Evolutionary conservation across 2,797 vertebrate genomes (phyloP).

Genomic region (Hoplostethus atlanticus): DNA sequence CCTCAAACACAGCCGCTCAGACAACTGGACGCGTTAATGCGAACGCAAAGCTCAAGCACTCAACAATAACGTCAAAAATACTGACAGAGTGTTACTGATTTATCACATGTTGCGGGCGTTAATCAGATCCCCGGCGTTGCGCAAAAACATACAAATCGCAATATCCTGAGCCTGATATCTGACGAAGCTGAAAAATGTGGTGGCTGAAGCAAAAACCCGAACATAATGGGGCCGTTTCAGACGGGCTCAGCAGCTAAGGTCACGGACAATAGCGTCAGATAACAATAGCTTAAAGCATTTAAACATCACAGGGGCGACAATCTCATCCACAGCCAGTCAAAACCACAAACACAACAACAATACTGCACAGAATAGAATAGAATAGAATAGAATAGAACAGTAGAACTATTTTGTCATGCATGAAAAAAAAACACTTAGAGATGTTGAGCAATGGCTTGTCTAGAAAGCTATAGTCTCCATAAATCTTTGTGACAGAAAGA

Average conservation of each 20-base stretch:
- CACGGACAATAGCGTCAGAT: neutral
- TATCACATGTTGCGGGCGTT: neutral
- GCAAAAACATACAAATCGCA: conserved; percentile 15
- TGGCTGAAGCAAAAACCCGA: neutral
- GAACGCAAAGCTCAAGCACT: neutral
- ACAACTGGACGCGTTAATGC: neutral
- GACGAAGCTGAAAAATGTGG: conserved; percentile 20
- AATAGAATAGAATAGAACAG: neutral
- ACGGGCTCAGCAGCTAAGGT: neutral
- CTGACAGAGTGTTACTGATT: no score
- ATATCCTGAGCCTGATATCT: conserved; percentile 2
- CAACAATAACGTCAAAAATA: no score
- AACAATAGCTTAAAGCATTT: conserved; percentile 12
- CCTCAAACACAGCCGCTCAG: conserved; percentile 40
- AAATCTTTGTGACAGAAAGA: conserved; percentile 55
- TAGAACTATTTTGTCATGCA: neutral
- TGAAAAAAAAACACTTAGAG: conserved; percentile 17
- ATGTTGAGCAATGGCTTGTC: conserved; percentile 18
- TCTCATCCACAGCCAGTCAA: neutral
- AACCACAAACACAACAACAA: neutral
- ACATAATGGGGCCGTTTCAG: neutral
- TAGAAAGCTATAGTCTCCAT: conserved; percentile 37
- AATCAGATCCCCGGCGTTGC: neutral
- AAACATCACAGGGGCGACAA: neutral
- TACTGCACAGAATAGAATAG: neutral